Percentiles rank a stretch among this genome's conserved stretches.
phyloP scores from a whole-genome alignment of 2,113 vertebrate species.

The Lampris megalopsis region DNA sequence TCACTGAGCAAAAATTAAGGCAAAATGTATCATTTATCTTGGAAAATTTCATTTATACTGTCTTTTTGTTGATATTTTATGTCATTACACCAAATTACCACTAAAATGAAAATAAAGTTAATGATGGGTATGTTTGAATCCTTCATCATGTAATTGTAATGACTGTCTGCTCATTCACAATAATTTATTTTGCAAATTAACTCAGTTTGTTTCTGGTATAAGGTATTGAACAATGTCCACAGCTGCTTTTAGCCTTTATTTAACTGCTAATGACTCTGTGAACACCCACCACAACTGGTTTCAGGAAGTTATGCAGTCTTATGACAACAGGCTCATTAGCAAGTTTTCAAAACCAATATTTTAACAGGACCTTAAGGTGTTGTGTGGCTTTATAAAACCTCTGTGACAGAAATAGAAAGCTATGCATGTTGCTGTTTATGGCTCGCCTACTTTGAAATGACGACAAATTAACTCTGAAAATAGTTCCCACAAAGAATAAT shows the following conservation, averaged over 20 bases:
- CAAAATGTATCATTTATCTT: slow-evolving; percentile 31
- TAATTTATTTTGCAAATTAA: neutral
- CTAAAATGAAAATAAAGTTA: slow-evolving; percentile 31
- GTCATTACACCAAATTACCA: slow-evolving; percentile 19
- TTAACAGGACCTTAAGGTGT: slow-evolving; percentile 59
- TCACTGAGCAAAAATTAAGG: neutral
- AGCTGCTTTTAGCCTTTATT: neutral
- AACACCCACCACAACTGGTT: neutral
- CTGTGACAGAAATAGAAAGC: slow-evolving; percentile 69
- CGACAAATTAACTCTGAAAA: slow-evolving; percentile 67
- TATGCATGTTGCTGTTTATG: slow-evolving; percentile 52
- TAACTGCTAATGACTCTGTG: slow-evolving; percentile 20
- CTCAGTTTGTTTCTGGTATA: neutral
- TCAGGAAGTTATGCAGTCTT: slow-evolving; percentile 37
- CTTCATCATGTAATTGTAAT: neutral
- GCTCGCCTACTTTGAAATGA: slow-evolving; percentile 56
- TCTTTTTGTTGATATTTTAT: slow-evolving; percentile 36
- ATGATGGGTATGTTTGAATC: slow-evolving; percentile 1
- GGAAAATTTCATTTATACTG: slow-evolving; percentile 9
- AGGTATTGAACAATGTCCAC: too few relatives aligned
- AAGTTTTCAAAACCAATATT: slow-evolving; percentile 26
- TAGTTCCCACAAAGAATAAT: slow-evolving; percentile 64
- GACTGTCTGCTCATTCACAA: neutral
- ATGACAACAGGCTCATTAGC: slow-evolving; percentile 51
- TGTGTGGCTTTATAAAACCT: slow-evolving; percentile 44